Evolutionary conservation across 2,888 invertebrate genomes (phyloP).

Genomic region (Monoplex corrugatus): DNA sequence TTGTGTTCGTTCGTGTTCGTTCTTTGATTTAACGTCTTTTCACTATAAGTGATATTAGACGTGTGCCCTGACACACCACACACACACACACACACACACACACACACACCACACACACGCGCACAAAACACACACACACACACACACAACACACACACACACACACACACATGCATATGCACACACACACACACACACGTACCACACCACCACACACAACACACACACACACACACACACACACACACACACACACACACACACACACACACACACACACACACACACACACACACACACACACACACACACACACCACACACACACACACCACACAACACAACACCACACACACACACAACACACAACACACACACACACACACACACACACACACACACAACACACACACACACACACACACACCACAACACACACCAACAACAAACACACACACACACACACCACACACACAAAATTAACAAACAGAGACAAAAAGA

Average conservation of each 20-base stretch:
- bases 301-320: not conserved
- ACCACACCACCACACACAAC: not conserved
- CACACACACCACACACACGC: not conserved
- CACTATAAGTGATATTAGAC: not conserved
- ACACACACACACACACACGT: no score
- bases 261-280: conserved; percentile 24
- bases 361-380: no score
- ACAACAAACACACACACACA: not conserved
- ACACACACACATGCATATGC: no score
- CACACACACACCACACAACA: no score
- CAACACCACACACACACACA: no score
- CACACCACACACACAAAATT: not conserved
- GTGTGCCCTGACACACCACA: not conserved
- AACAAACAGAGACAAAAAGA: no score
- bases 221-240: not conserved
- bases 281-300: not conserved
- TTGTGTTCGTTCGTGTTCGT: not conserved
- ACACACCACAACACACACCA: no score
- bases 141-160: no score
- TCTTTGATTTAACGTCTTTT: not conserved
- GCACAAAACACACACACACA: no score
- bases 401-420: no score
- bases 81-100: not conserved
- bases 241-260: not conserved
- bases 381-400: no score